phyloP scores from a whole-genome alignment of 2,113 vertebrate genomes.

The Corythornis vintsioides region DNA sequence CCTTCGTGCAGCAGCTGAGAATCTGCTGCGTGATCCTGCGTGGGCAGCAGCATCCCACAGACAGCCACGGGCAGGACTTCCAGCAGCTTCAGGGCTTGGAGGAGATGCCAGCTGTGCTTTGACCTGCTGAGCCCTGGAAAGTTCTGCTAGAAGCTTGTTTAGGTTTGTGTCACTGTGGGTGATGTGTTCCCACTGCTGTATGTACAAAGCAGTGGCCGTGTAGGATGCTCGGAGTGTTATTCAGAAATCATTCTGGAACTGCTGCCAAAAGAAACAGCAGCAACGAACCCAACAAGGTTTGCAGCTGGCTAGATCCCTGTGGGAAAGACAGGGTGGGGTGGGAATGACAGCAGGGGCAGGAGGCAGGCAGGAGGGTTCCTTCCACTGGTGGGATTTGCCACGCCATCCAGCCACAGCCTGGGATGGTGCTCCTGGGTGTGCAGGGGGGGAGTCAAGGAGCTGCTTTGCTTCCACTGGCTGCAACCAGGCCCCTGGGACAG shows the following conservation, averaged over 20 bases:
- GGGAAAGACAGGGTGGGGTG: not conserved
- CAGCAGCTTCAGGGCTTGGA: not conserved
- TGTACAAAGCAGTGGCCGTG: too few species aligned
- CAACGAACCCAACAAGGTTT: not conserved
- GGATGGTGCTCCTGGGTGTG: not conserved
- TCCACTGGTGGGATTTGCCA: not conserved
- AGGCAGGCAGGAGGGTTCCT: not conserved
- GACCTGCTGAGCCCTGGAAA: not conserved
- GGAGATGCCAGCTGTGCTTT: not conserved
- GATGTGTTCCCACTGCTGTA: not conserved
- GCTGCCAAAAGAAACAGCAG: not conserved
- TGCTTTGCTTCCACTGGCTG: not conserved
- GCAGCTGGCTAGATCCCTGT: not conserved
- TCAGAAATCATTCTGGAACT: not conserved
- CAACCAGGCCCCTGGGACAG: not conserved
- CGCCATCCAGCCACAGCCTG: fast-evolving
- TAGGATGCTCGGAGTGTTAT: not conserved
- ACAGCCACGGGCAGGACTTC: not conserved
- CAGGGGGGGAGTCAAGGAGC: too few species aligned
- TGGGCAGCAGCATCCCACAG: not conserved
- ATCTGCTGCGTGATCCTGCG: not conserved
- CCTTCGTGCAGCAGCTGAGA: not conserved
- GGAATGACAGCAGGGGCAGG: not conserved
- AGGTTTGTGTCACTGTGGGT: not conserved
- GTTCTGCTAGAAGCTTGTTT: not conserved